phyloP scores from a whole-genome alignment of 2,888 invertebrate species.

The Galeruca laticollis region DNA sequence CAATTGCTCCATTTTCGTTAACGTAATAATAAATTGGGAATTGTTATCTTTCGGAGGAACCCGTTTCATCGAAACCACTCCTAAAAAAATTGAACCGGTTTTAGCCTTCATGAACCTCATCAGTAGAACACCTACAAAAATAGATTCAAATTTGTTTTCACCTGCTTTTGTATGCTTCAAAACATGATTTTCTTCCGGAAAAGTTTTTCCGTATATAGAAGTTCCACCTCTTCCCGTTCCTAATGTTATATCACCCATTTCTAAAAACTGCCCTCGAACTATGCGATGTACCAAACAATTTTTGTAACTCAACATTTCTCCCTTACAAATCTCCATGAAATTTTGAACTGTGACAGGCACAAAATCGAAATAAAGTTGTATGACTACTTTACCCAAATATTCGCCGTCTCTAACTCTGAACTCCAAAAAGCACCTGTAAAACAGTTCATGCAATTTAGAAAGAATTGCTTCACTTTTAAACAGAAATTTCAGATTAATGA shows the following conservation, averaged over 20 bases:
- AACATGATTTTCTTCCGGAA: conserved; percentile 66
- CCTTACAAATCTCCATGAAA: conserved; percentile 62
- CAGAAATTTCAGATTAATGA: too few relatives aligned
- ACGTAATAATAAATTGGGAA: conserved; percentile 69
- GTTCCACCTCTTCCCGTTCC: conserved; percentile 68
- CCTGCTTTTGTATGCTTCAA: conserved; percentile 67
- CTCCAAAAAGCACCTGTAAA: conserved; percentile 63
- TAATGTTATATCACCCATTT: conserved; percentile 70
- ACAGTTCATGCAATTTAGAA: too few relatives aligned
- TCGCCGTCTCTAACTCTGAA: conserved; percentile 61
- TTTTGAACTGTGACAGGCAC: conserved; percentile 65
- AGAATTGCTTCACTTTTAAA: too few relatives aligned
- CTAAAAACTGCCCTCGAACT: conserved; percentile 67
- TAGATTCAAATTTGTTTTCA: conserved; percentile 40
- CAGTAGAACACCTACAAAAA: too few relatives aligned
- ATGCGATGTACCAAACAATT: conserved; percentile 67
- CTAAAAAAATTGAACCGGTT: conserved; percentile 50
- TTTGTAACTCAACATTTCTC: conserved; percentile 58
- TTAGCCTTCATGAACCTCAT: background rate
- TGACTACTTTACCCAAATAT: conserved; percentile 60
- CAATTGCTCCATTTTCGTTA: conserved; percentile 64
- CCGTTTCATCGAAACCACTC: conserved; percentile 66
- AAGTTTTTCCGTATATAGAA: conserved; percentile 68
- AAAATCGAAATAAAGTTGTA: conserved; percentile 64
- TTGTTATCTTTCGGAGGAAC: conserved; percentile 63